These are phyloP conservation scores for Avahi laniger DNA, from an alignment of 2,797 vertebrate genomes.

Conservation along the genomic window DNA sequence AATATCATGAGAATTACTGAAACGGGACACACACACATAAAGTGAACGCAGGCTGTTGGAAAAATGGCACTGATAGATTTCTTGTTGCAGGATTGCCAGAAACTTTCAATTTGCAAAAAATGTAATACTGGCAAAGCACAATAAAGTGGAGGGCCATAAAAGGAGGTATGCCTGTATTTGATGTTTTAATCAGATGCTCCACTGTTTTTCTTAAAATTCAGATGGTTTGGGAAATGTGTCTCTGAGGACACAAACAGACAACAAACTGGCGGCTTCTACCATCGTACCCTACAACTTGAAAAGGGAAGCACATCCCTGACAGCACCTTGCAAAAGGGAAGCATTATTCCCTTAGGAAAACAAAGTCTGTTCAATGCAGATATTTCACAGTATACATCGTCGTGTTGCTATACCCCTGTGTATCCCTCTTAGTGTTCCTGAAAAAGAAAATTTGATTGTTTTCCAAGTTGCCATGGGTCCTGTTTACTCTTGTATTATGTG, in stretches of 20 bases:
- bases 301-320: background rate
- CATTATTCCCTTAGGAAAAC: background rate
- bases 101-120: background rate
- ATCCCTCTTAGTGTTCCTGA: background rate
- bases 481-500: background rate
- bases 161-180: background rate
- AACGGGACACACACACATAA: background rate
- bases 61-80: background rate
- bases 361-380: background rate
- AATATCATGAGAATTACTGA: background rate
- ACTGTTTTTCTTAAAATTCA: background rate
- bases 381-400: background rate
- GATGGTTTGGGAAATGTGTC: background rate
- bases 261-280: background rate
- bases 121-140: background rate
- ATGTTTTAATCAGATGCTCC: background rate
- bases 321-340: background rate
- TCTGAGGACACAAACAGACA: background rate
- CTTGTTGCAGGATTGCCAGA: background rate
- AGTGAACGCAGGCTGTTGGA: background rate
- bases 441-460: background rate
- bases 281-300: background rate
- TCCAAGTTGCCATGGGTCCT: background rate
- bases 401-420: rapidly evolving
- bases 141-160: background rate